Base-by-base conservation (phyloP, 2,888 invertebrate species). In the Lycia hirtaria region DNA sequence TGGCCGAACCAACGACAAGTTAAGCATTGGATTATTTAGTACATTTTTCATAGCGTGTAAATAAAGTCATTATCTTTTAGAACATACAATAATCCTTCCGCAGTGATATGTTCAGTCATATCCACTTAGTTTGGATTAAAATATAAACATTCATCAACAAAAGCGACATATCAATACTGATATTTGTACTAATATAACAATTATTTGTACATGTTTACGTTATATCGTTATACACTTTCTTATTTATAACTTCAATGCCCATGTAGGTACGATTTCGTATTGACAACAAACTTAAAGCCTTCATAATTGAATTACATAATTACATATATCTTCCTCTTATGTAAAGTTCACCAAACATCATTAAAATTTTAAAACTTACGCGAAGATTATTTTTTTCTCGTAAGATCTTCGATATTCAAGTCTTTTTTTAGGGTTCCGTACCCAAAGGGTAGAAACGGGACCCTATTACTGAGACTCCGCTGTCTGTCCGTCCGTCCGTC, bases 101-200 rank as follows among this genome's bases (percentile, higher is more conserved):
- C 37, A 48, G 1, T 45, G 60, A 60, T 60, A 60, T 60, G 60
- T 60, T 50, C 45, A 52, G 19, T 30, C 51, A 59, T 59, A 50
- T 45, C 53, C 22, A 45, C 14, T 33, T 4, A 20, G 12, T 33
- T 32, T 41, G 28, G 12, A 50, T 32, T 41, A 22, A 10, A 50
- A 50, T 14, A 38, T 12, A 53, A 44, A 37, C 41, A 43, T 47
- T 19, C 19, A n/a, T 26, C n/a, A 59, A 57, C 45, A 49, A 4
- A 56, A 56, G 52, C 52, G 17, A 28, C n/a, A n/a, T 47, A 30
- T 50, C 51, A 56, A 60, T 60, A 56, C 60, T 60, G 60, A 38
- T n/a, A 40, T 60, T 60, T 60, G 60, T 60, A 60, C 60, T 56
- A 53, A 56, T 40, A 43, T 33, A 56, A 49, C 38, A 52, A 44